These are phyloP conservation scores for Chiridota heheva DNA, from an alignment of 35 echinoderm and acorn worm genomes.

Conservation along the genomic window DNA sequence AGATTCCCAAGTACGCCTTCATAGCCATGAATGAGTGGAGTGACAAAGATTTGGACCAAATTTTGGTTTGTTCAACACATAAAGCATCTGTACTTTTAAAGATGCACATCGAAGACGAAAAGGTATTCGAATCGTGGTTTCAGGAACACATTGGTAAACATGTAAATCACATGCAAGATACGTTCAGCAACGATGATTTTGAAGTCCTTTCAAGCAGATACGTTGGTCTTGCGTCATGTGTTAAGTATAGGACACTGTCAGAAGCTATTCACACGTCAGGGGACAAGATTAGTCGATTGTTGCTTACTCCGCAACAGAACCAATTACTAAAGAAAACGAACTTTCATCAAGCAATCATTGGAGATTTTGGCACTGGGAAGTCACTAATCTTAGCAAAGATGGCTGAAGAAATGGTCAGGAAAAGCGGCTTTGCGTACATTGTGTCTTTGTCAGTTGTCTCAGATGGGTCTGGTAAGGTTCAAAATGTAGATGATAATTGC, in stretches of 20 bases:
- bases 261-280: conserved; percentile 12
- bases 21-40: neutral
- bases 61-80: neutral
- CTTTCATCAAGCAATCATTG: neutral
- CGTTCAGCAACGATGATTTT: neutral
- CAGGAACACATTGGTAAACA: neutral
- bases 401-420: neutral
- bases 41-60: neutral
- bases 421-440: conserved; percentile 2
- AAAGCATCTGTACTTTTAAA: neutral
- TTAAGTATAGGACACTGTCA: conserved; percentile 6
- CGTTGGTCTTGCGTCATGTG: conserved; percentile 18
- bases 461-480: conserved; percentile 4
- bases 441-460: conserved; percentile 24
- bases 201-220: conserved; percentile 13
- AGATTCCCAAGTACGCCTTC: neutral
- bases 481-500: conserved; percentile 16
- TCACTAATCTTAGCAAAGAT: conserved; percentile 1
- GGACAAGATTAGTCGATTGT: neutral
- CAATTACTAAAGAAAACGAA: neutral
- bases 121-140: neutral
- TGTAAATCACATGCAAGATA: neutral
- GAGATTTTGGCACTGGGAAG: conserved; percentile 40
- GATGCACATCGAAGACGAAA: neutral
- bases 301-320: conserved; percentile 8